Evolutionary conservation across 2,797 vertebrate genomes (phyloP), one percentile per base, ranked within the genome.

Genomic region (Bradypodion pumilum): DNA sequence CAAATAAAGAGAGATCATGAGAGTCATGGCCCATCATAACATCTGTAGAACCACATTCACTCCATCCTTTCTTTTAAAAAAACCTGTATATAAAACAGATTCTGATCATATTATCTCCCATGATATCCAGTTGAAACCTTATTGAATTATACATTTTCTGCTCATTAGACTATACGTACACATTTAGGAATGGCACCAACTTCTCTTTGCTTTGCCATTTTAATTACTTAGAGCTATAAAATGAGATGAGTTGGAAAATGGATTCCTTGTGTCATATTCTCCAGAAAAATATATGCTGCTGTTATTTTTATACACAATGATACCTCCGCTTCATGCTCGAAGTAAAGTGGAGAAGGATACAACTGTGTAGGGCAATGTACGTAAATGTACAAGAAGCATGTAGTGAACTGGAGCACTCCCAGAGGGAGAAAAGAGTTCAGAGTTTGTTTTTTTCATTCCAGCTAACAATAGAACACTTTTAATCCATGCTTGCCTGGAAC

Each of bases 251-350:
- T 74, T 77, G 25, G 60, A 59, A 40, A 49, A 49, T 59, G 32
- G 73, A 52, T 72, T 68, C 68, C 49, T 68, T 46, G 37, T 35
- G 27, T 40, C 49, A 70, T 37, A 77, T 86, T 37, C 69, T 87
- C 25, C 59, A 44, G 70, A 80, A 21, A 46, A 77, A 65, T 82
- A 81, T 77, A 75, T 66, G 40, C 74, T 73, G 46, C 19, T 78
- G 63, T 74, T 87, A 80, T 80, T 76, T 66, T 60, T 78, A 42
- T 46, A 60, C 29, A 62, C 32, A 46, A 16, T 66, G 56, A 68
- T 52, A 73, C 44, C 60, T 69, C 49, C 56, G 27, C 16, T 62
- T 63, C 29, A 37, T 68, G 15, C 74, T 62, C 35, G 62, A 40
- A 82, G 16, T 32, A 60, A 88, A 65, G 42, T 29, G 15, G 65